phyloP scores from a whole-genome alignment of 2,888 invertebrate species.

The Dolichomitus sp. region DNA sequence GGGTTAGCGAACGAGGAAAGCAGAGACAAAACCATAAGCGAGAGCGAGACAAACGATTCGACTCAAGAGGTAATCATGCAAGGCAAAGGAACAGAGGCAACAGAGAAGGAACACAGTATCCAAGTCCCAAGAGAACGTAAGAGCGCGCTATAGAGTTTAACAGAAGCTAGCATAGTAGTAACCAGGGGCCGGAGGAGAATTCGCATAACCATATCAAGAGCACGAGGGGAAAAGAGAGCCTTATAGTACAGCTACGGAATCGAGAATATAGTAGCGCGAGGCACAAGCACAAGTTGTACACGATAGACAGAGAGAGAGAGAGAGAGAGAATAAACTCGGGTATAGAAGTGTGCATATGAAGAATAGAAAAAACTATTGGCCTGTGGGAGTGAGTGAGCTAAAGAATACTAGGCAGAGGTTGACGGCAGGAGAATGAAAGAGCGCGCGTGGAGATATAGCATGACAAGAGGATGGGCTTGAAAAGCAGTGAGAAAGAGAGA shows the following conservation, averaged over 20 bases:
- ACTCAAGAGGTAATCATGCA: background rate
- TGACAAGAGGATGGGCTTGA: constrained; percentile 26
- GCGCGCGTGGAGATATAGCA: constrained; percentile 52
- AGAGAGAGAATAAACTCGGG: constrained; percentile 24
- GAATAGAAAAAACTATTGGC: constrained; percentile 34
- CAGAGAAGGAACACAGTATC: background rate
- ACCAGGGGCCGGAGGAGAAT: background rate
- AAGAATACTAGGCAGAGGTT: background rate
- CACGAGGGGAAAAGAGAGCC: constrained; percentile 17
- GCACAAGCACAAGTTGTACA: constrained; percentile 1
- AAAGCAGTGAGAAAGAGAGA: constrained; percentile 48
- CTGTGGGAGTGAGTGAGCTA: constrained; percentile 33
- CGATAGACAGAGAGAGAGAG: constrained; percentile 30
- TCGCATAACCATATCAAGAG: constrained; percentile 48
- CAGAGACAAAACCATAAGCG: background rate
- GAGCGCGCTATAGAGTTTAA: background rate
- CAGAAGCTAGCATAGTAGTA: background rate
- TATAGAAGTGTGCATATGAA: constrained; percentile 21
- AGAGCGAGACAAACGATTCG: constrained; percentile 8
- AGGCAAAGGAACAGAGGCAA: constrained; percentile 2
- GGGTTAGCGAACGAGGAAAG: background rate
- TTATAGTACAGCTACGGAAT: constrained; percentile 21
- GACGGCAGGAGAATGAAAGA: constrained; percentile 53
- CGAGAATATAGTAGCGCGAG: constrained; percentile 16
- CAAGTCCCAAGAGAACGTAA: background rate